Evolutionary conservation across 2,888 invertebrate genomes (phyloP), one percentile per base, ranked within the genome.

Genomic region (Monochamus alternatus): DNA sequence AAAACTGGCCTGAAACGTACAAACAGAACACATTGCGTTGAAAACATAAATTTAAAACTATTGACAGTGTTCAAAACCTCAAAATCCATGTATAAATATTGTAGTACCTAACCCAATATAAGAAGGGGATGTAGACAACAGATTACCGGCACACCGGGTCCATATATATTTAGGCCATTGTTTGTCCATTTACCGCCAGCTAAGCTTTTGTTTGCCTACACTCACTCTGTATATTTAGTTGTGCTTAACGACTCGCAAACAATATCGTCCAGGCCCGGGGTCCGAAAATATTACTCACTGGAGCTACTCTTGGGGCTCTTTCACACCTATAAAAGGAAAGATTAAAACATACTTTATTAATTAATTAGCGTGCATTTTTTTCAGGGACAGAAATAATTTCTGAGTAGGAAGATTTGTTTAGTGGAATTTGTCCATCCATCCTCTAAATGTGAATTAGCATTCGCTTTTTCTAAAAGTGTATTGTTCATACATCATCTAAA

Each of bases 151-250:
- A 86, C 86, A 86, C 86, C 84, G 86, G 86, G 85, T 73, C 75
- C 71, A 78, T 81, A 78, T 74, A 76, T 76, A 81, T 81, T 81
- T 79, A 83, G 81, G 84, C 82, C 83, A 86, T 88, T 88, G 88
- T 88, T 88, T 88, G 87, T 85, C 87, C 88, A 88, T 88, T 88
- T 88, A 87, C 88, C 87, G 88, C 88, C 88, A 88, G 87, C 87
- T 88, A 88, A 87, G 87, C 86, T 86, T 84, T 84, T 87, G 87
- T 87, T 88, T 88, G 85, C 87, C 79, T 85, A 87, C 86, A 87
- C 87, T 86, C 85, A 84, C 82, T 81, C 82, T 82, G 82, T 84
- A 84, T 84, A 83, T 82, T 84, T 84, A 83, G 82, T 80, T 79
- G 78, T 81, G 82, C 78, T 83, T 70, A 60, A 76, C 75, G 71